Conservation (phyloP, 2,113 vertebrate species). For the Capricornis sumatraensis region DNA sequence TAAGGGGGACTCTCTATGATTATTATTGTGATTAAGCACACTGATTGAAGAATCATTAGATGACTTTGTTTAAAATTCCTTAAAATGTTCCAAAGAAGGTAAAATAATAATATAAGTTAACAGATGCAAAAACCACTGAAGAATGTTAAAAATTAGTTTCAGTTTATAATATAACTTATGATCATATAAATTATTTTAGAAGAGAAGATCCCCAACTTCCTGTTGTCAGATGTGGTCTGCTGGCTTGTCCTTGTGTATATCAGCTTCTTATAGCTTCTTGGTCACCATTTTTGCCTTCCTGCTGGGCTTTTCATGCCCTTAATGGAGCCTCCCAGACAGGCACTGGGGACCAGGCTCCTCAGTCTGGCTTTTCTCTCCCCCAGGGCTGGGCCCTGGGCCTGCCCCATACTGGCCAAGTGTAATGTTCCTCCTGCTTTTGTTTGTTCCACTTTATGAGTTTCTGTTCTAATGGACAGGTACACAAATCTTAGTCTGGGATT, state of each 20-base stretch:
- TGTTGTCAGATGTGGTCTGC: not conserved
- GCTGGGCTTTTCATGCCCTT: not conserved
- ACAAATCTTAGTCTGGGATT: not conserved
- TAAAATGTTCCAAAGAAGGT: not conserved
- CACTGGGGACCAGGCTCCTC: not conserved
- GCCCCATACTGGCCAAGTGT: rapidly evolving
- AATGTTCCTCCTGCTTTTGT: not conserved
- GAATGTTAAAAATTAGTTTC: not conserved
- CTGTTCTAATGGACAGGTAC: not conserved
- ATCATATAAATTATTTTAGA: not conserved
- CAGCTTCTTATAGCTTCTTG: not conserved
- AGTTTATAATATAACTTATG: not conserved
- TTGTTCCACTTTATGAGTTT: not conserved
- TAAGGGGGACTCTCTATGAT: not conserved
- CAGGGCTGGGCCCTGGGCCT: not conserved
- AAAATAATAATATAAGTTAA: not conserved
- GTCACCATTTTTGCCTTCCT: not conserved
- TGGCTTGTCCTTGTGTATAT: not conserved
- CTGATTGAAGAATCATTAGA: not conserved
- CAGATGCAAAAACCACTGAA: not conserved
- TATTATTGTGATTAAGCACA: not conserved
- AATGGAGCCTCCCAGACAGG: not conserved
- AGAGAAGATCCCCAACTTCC: not conserved
- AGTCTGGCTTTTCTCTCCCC: not conserved
- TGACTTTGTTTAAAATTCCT: not conserved